Evolutionary conservation across 2,888 invertebrate genomes (phyloP).

Genomic region (Mellilla xanthometata): DNA sequence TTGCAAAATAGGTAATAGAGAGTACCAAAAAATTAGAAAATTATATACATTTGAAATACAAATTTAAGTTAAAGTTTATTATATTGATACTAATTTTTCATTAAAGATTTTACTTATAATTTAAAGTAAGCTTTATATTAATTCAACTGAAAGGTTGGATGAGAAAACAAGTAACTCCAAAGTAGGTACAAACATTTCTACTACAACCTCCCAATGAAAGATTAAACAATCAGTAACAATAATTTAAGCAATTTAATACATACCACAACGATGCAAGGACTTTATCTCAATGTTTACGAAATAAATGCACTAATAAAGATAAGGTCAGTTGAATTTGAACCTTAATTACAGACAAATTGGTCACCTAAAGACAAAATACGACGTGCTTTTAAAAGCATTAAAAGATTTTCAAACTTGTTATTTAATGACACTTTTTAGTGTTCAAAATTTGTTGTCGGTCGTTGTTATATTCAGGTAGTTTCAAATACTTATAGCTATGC

Average conservation of each 20-base stretch:
- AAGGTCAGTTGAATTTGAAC: slow-evolving; percentile 40
- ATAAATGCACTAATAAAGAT: slow-evolving; percentile 58
- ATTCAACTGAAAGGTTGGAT: too few relatives aligned
- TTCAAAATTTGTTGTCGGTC: slow-evolving; percentile 2
- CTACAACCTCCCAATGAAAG: slow-evolving; percentile 7
- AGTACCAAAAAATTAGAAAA: too few relatives aligned
- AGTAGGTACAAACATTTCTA: neutral
- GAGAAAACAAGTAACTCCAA: neutral
- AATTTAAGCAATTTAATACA: slow-evolving; percentile 26
- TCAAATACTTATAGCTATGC: too few relatives aligned
- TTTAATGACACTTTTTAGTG: slow-evolving; percentile 12
- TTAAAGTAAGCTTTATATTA: too few relatives aligned
- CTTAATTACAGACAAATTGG: slow-evolving; percentile 68
- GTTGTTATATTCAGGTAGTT: too few relatives aligned
- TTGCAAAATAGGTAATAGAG: too few relatives aligned
- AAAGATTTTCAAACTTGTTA: slow-evolving; percentile 31
- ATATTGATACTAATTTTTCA: too few relatives aligned
- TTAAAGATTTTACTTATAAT: too few relatives aligned
- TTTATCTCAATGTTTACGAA: slow-evolving; percentile 47
- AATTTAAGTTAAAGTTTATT: too few relatives aligned
- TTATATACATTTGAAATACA: too few relatives aligned
- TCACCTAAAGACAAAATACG: slow-evolving; percentile 44
- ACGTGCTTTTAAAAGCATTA: slow-evolving; percentile 40
- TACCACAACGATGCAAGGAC: slow-evolving; percentile 14
- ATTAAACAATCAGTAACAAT: slow-evolving; percentile 21